Base-by-base conservation (phyloP, 2,797 vertebrate genomes). In the Melopsittacus undulatus region DNA sequence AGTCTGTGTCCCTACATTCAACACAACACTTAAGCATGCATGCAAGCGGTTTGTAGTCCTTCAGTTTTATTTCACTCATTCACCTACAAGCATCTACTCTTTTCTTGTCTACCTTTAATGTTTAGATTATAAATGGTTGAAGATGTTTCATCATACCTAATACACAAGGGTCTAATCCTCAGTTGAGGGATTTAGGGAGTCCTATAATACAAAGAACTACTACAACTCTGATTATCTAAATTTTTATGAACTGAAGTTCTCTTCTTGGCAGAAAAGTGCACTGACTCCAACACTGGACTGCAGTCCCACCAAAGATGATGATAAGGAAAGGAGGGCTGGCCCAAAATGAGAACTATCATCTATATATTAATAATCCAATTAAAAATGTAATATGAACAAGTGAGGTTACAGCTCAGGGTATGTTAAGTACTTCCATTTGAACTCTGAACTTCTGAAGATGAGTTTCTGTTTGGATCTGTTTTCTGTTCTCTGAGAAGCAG, bases 1-100 rank as follows among this genome's bases (percentile, higher is more conserved):
- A 78, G 38, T 74, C 79, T 68, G 56, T 42, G 34, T 18, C 57
- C 56, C 46, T 81, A 64, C 30, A 52, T 74, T 82, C 83, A 96
- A 68, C n/a, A 79, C 77, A 88, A 90, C 52, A 87, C 51, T 75
- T 87, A 92, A 62, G 54, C 66, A 69, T 69, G 78, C 82, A 91
- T 85, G 48, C 72, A 89, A 91, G 62, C 10, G 11, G 26, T 13
- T 90, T 94, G 89, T 24, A 92, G 84, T 73, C 38, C 36, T 90
- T 63, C 45, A 54, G 43, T 62, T 87, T 57, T 51, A 69, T 85
- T 89, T 77, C 64, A 87, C 26, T 90, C 66, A 34, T 49, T 87
- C 68, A 83, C 29, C 46, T 85, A 62, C 4, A 92, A 56, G 54
- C 46, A 87, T 46, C 38, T 48, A 64, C 38, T 79, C 36, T 43